A percentile compares a stretch with the other conserved stretches of the same genome.
Conservation (phyloP, 2,888 invertebrate species). For the Choreutis nemorana region DNA sequence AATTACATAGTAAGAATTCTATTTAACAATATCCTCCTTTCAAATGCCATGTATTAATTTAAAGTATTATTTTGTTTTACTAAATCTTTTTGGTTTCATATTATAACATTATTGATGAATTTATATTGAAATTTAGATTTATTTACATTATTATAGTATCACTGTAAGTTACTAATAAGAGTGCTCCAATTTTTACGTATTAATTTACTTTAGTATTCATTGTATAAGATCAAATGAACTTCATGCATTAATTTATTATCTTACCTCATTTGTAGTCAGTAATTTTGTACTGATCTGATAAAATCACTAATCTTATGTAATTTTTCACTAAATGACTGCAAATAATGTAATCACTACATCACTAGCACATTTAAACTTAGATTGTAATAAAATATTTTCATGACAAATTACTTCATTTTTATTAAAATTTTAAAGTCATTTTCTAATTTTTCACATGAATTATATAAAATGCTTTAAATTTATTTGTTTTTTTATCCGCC, state of each 20-base stretch:
- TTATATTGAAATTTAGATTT: conserved; percentile 12
- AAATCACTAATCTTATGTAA: no score
- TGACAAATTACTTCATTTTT: conserved; percentile 39
- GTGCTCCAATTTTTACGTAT: no score
- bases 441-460: conserved; percentile 57
- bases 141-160: conserved; percentile 11
- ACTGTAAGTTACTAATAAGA: conserved; percentile 6
- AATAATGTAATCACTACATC: no score
- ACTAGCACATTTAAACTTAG: no score
- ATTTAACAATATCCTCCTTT: conserved; percentile 41
- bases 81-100: no score
- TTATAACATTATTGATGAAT: conserved; percentile 23
- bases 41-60: conserved; percentile 52
- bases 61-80: conserved; percentile 44
- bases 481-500: conserved; percentile 19
- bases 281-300: no score
- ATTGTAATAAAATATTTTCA: conserved; percentile 18
- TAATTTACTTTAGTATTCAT: no score
- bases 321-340: no score
- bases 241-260: no score
- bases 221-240: no score
- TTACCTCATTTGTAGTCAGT: no score
- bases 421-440: conserved; percentile 52
- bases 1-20: conserved; percentile 48
- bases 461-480: conserved; percentile 48